Base-by-base conservation (phyloP, 1,140 invertebrate genomes). In the Choristoneura fumiferana region DNA sequence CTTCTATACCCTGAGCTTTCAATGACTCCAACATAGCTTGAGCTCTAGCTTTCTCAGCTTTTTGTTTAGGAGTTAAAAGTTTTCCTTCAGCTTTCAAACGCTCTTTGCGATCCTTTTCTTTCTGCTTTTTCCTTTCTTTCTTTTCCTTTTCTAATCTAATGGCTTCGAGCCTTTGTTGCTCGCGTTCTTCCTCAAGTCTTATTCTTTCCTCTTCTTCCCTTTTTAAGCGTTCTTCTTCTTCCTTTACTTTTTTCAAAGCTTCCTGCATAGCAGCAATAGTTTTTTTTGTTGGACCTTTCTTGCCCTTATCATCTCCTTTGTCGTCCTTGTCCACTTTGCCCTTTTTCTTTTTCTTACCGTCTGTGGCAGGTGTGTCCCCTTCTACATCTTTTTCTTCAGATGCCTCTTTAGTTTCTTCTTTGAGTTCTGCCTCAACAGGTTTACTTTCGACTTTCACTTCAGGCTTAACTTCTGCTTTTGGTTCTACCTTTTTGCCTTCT, bases 11-110 rank as follows among this genome's bases (percentile, higher is more conserved):
- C 84, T 97, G 95, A 22, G 95, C 95, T 89, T 96, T 96, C 33
- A 98, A 89, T 1, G 94, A 94, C 59, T 98, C 96, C 39, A 99
- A 89, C 90, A 97, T 93, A 36, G 95, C 95, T 82, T 97, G 94
- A 1, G 96, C 95, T 66, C 96, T 91, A 0, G 95, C 95, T 62
- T 95, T 92, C 67, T 97, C 96, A 67, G 96, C 95, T 77, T 96
- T 97, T 77, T 99, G 97, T 87, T 98, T 98, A 0, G 95, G 92
- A 4, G 97, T 98, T 33, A 99, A 84, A 15, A 98, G 89, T 90
- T 98, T 99, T 1, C 98, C 98, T 91, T 99, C 97, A 15, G 95
- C 96, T 83, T 98, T 99, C 35, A 98, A 87, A 76, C 96, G 92
- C 80, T 98, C 96, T 86, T 96, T 97, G 59, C 95, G 93, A 77